phyloP scores from a whole-genome alignment of 2,888 invertebrate genomes.

The Heliconius erato region DNA sequence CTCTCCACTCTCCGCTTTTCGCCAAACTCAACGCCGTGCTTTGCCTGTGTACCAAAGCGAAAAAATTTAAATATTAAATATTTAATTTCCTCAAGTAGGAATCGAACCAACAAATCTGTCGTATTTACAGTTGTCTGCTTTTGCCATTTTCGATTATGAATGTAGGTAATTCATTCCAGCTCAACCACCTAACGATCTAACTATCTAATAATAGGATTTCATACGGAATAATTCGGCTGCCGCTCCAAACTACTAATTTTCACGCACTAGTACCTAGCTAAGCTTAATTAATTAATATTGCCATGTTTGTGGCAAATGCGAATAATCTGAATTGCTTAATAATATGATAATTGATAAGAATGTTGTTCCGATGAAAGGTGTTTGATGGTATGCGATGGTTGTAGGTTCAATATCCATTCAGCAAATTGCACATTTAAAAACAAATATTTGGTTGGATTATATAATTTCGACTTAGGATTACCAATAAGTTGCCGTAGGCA shows the following conservation, averaged over 20 bases:
- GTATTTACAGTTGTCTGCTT: neutral
- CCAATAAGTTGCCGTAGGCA: neutral
- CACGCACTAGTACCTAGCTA: constrained; percentile 11
- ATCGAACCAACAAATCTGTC: neutral
- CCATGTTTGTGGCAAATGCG: constrained; percentile 14
- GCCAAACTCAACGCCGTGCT: too few relatives aligned
- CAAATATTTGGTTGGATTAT: neutral
- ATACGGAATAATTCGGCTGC: constrained; percentile 6
- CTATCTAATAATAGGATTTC: constrained; percentile 17
- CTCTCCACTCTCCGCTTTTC: too few relatives aligned
- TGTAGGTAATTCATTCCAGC: neutral
- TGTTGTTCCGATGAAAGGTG: too few relatives aligned
- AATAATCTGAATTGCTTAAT: constrained; percentile 9
- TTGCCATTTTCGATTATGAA: neutral
- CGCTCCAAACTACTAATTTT: constrained; percentile 17
- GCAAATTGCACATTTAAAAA: neutral
- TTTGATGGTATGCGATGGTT: neutral
- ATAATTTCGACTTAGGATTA: neutral
- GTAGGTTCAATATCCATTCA: neutral
- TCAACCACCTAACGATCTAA: neutral
- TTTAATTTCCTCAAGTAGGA: too few relatives aligned
- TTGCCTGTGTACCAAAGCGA: too few relatives aligned
- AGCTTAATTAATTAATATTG: constrained; percentile 27
- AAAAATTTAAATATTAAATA: too few relatives aligned
- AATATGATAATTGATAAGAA: neutral